Evolutionary conservation across 2,797 vertebrate species (phyloP), one percentile per base, ranked within the genome.

Genomic region (Schizothorax lantsangensis): DNA sequence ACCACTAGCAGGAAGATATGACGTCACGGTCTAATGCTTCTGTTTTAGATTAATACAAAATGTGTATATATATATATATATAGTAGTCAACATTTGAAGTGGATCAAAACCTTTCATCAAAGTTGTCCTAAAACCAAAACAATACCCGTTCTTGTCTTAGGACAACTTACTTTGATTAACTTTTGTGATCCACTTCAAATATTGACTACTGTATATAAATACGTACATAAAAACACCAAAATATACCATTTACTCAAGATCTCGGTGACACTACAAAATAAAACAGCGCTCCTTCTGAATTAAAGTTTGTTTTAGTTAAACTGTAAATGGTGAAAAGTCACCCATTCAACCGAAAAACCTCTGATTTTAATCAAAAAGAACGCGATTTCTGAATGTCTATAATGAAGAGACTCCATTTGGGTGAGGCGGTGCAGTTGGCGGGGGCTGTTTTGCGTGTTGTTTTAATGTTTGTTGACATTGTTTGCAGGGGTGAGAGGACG

Each of bases 401-500:
- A 4, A 10, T 0, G 2, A 15, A 40, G 7, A 64, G 38, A 52
- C 12, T 47, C 38, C 21, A 36, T 83, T 74, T 38, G 72, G 64
- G 49, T 77, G 47, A 69, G 57, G 66, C n/a, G 40, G n/a, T 36
- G 69, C 12, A 6, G 72, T 6, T 12, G 14, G 66, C 9, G 78
- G 69, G 66, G 66, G 84, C n/a, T 79, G 72, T 49, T 36, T 82
- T 59, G 68, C n/a, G 45, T 81, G 86, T 87, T 88, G 83, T 81
- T 89, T 88, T 83, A 62, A 85, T 87, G 83, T 80, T 87, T 88
- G 68, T 77, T 87, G 85, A 79, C 83, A 62, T 45, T 79, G 81
- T 78, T 80, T 2, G 43, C 72, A 36, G 54, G 87, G 82, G 78
- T 81, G 79, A 85, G 83, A 74, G 72, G 33, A 64, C 21, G 73